A percentile compares a stretch with the other conserved stretches of the same genome.
Evolutionary conservation across 2,797 vertebrate species (phyloP).

Genomic region (Tolypeutes matacus): DNA sequence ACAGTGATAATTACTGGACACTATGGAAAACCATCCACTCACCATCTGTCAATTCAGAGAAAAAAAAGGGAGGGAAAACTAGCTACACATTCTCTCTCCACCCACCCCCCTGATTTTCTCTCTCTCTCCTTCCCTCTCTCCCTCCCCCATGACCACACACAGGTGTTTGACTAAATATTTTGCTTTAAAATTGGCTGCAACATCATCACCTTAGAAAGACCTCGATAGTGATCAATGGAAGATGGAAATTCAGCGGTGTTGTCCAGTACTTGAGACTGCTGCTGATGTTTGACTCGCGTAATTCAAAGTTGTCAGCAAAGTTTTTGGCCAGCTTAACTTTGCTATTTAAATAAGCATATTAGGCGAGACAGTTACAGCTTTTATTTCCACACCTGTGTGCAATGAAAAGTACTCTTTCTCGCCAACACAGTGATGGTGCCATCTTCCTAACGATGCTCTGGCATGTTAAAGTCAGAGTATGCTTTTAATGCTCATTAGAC

Average conservation of each 20-base stretch:
- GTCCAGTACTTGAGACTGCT: neutral
- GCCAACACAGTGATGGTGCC: neutral
- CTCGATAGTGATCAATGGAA: neutral
- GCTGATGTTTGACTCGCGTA: constrained; percentile 2
- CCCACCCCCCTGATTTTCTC: neutral
- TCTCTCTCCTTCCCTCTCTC: neutral
- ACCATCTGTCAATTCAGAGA: neutral
- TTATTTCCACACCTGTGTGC: constrained; percentile 52
- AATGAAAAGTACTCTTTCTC: constrained; percentile 32
- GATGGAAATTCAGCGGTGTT: too few species aligned
- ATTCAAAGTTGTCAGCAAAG: constrained; percentile 18
- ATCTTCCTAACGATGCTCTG: constrained; percentile 41
- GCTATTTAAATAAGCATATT: constrained; percentile 56
- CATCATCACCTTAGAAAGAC: neutral
- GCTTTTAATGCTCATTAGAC: neutral
- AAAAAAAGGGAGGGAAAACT: neutral
- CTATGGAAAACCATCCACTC: neutral
- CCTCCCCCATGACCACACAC: too few species aligned
- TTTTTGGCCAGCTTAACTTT: constrained; percentile 35
- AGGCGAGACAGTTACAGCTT: neutral
- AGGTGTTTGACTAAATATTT: neutral
- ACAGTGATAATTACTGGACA: neutral
- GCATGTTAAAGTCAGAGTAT: constrained; percentile 3
- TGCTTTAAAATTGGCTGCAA: neutral
- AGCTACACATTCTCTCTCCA: neutral